phyloP scores from a whole-genome alignment of 2,113 vertebrate genomes.

The Sardina pilchardus region DNA sequence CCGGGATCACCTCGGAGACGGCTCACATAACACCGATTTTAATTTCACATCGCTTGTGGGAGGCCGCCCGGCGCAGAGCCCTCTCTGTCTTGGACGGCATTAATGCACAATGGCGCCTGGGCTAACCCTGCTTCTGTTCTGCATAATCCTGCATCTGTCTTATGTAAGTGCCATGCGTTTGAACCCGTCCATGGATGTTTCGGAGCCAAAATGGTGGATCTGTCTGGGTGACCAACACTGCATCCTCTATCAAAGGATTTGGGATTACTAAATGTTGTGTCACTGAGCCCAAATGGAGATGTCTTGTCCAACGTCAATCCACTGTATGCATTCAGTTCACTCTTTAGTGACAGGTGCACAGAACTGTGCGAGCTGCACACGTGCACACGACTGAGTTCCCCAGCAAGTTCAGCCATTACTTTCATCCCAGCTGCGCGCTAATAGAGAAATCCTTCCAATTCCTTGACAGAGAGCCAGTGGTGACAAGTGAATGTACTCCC shows the following conservation, averaged over 20 bases:
- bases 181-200: background rate
- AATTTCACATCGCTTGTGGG: background rate
- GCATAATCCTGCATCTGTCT: background rate
- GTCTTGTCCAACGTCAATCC: background rate
- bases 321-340: background rate
- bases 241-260: background rate
- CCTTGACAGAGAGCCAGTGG: background rate
- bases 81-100: too few relatives aligned
- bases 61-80: background rate
- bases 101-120: too few relatives aligned
- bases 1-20: background rate
- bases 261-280: background rate
- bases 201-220: background rate
- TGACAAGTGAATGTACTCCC: background rate
- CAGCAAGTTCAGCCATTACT: background rate
- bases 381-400: background rate
- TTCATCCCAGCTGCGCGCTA: background rate
- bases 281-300: background rate
- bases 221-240: background rate
- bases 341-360: background rate
- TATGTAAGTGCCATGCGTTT: background rate
- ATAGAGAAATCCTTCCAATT: background rate
- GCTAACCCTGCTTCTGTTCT: background rate
- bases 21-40: background rate
- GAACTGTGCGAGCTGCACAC: background rate